Base-by-base conservation (phyloP, 1,140 invertebrate species). In the Coboldia fuscipes region DNA sequence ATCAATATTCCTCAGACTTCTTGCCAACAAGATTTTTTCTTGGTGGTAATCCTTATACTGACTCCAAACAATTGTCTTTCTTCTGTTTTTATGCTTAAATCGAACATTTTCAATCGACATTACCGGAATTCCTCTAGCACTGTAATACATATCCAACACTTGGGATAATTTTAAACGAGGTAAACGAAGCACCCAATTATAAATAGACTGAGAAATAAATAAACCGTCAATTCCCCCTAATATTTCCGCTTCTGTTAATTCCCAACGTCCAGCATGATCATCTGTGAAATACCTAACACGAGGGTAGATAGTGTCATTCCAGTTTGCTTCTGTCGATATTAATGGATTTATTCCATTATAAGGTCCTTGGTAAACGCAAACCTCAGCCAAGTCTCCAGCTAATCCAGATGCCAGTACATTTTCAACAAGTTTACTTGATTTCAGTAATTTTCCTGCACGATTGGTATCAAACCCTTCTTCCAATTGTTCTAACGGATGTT, bases 121-220 rank as follows among this genome's bases (percentile, higher is more conserved):
- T 13, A 13, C 66, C 3, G 57, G 54, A 8, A 71, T 50, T 3
- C 70, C 71, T 38, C 60, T 57, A 31, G 64, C 54, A 0, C 71
- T 72, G 46, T 75, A 76, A 45, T 73, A 76, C 65, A 72, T 72
- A 28, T 72, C 67, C 5, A 76, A 46, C 14, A 76, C 45, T 54
- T 75, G 70, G 3, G 71, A 75, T 3, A 76, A 50, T 24, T 65
- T 54, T 13, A 70, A 50, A 12, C 56, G 59, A 8, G 50, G 44
- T 20, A 62, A 47, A 29, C 58, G 51, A 35, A 50, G 48, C 9
- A 56, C 42, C 65, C 65, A 73, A 28, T 47, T 42, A 21, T 58
- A 47, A 20, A 72, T 41, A 36, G 67, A 56, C 19, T 51, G 57
- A 1, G 66, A 61, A 36, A 75, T 50, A 35, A 72, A 64, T n/a